Percentiles rank a stretch among this genome's conserved stretches.
phyloP scores from a whole-genome alignment of 2,888 invertebrate genomes.

The Euplagia quadripunctaria region DNA sequence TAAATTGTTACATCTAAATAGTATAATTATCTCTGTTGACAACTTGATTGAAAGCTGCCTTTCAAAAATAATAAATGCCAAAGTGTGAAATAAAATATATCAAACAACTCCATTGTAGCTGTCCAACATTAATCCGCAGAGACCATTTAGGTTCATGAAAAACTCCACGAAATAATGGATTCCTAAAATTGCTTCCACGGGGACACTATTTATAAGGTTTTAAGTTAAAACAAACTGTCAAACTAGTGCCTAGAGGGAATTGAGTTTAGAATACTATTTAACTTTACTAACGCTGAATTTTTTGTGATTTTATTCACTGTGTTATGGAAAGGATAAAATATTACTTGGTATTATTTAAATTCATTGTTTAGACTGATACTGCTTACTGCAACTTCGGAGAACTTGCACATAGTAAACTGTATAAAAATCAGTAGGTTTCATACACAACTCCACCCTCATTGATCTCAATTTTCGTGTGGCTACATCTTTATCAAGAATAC shows the following conservation, averaged over 20 bases:
- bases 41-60: neutral
- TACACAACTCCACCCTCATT: no score
- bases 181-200: constrained; percentile 66
- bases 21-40: neutral
- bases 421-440: no score
- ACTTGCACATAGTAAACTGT: no score
- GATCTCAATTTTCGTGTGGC: no score
- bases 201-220: constrained; percentile 80
- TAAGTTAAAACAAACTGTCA: constrained; percentile 80
- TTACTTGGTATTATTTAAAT: no score
- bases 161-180: constrained; percentile 67
- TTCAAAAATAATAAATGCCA: constrained; percentile 13
- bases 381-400: no score
- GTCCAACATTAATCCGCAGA: constrained; percentile 34
- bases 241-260: constrained; percentile 70
- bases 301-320: constrained; percentile 65
- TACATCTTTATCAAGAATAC: no score
- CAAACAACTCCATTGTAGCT: constrained; percentile 4
- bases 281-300: constrained; percentile 74
- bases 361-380: no score
- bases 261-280: constrained; percentile 65
- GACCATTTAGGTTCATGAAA: constrained; percentile 64
- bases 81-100: constrained; percentile 20
- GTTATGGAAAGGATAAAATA: no score
- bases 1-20: neutral